Conservation (phyloP, 2,888 invertebrate genomes). For the Syrista parreyssii region DNA sequence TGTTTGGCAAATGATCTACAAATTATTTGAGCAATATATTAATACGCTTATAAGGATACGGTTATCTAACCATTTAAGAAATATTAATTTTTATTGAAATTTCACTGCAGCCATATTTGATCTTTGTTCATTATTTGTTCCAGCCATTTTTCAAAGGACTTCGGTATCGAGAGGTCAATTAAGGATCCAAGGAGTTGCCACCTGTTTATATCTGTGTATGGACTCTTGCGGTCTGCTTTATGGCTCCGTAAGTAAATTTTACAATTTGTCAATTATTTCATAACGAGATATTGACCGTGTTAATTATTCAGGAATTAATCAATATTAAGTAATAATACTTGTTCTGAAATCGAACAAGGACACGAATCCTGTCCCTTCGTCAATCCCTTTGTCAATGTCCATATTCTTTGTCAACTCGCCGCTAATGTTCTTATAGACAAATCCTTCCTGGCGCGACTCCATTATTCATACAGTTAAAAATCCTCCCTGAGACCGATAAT, state of each 20-base stretch:
- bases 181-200: constrained; percentile 88
- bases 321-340: background rate
- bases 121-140: constrained; percentile 59
- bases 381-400: background rate
- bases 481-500: background rate
- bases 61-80: background rate
- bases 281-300: background rate
- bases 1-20: background rate
- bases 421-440: background rate
- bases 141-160: constrained; percentile 78
- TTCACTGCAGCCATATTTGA: background rate
- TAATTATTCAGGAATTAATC: background rate
- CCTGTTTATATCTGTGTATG: constrained; percentile 91
- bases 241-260: constrained; percentile 81
- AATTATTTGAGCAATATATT: background rate
- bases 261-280: background rate
- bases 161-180: constrained; percentile 83
- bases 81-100: background rate
- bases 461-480: constrained; percentile 9
- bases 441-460: background rate
- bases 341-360: background rate
- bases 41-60: background rate
- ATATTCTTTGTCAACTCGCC: background rate
- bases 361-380: background rate
- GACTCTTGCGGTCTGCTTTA: constrained; percentile 87